phyloP scores from a whole-genome alignment of 1,140 invertebrate genomes.

The Drosophila dunni region DNA sequence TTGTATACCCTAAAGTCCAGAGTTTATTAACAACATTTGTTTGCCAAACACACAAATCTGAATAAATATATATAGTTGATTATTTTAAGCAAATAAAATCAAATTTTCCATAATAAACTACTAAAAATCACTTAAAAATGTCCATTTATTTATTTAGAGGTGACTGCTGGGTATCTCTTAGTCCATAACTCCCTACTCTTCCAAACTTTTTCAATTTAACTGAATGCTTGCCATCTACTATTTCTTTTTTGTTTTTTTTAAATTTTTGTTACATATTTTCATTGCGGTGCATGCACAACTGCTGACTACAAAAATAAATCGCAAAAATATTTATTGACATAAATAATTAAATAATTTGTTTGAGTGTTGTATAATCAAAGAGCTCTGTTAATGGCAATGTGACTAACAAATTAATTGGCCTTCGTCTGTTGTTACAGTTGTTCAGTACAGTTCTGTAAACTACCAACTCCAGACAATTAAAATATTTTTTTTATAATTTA shows the following conservation, averaged over 20 bases:
- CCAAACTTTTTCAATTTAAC: too few species aligned
- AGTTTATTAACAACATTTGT: background rate
- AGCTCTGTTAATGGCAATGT: slow-evolving; percentile 24
- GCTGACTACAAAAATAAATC: slow-evolving; percentile 52
- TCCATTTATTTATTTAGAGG: too few species aligned
- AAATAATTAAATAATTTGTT: slow-evolving; percentile 74
- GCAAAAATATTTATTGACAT: slow-evolving; percentile 73
- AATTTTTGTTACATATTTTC: slow-evolving; percentile 2
- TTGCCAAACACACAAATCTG: background rate
- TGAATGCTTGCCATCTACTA: too few species aligned
- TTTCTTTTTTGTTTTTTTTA: slow-evolving; percentile 8
- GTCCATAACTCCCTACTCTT: too few species aligned
- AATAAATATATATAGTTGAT: too few species aligned
- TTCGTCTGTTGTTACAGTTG: slow-evolving; percentile 43
- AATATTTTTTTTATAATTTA: slow-evolving; percentile 1
- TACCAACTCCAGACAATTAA: background rate
- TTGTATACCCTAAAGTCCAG: slow-evolving; percentile 15
- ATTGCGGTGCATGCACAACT: slow-evolving; percentile 22
- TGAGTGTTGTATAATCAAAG: slow-evolving; percentile 49
- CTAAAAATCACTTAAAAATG: too few species aligned
- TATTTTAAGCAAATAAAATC: too few species aligned
- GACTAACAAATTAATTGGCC: slow-evolving; percentile 68
- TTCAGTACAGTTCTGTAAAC: background rate
- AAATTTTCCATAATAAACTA: too few species aligned
- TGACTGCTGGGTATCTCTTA: too few species aligned